These are phyloP conservation scores for Drosophila multiciliata DNA, from an alignment of 2,888 invertebrate genomes.

Conservation along the genomic window DNA sequence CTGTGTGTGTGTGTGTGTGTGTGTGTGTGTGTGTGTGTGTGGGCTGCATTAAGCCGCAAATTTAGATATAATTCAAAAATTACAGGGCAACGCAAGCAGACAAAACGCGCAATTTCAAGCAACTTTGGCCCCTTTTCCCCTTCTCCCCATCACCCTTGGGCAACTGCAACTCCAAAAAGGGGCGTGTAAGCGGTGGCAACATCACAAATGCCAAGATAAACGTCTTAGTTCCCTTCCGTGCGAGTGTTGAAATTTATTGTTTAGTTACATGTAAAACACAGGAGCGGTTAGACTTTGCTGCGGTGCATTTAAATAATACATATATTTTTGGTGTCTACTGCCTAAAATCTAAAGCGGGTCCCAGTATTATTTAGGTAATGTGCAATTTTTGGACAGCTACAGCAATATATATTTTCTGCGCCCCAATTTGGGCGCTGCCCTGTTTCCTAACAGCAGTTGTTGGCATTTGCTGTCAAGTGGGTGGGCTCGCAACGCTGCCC, in stretches of 20 bases:
- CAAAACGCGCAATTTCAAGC: slow-evolving; percentile 55
- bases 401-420: slow-evolving; percentile 14
- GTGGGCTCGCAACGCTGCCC: slow-evolving; percentile 52
- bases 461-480: slow-evolving; percentile 58
- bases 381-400: not conserved
- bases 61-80: slow-evolving; percentile 81
- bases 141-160: not conserved
- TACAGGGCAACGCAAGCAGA: slow-evolving; percentile 68
- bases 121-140: slow-evolving; percentile 23
- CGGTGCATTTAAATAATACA: not conserved
- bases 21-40: slow-evolving; percentile 30
- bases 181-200: slow-evolving; percentile 21
- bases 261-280: slow-evolving; percentile 52
- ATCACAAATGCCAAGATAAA: slow-evolving; percentile 65
- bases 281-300: slow-evolving; percentile 44
- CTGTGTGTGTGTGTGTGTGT: slow-evolving; percentile 32
- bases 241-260: slow-evolving; percentile 60
- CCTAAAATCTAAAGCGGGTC: not conserved
- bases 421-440: slow-evolving; percentile 36
- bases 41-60: slow-evolving; percentile 53
- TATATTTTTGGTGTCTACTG: not conserved
- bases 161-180: slow-evolving; percentile 22
- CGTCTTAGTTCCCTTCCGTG: slow-evolving; percentile 59
- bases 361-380: not conserved
- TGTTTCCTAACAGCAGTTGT: not conserved